Base-by-base conservation (phyloP, 1,140 invertebrate genomes). In the Lamellibrachia luymesi region DNA sequence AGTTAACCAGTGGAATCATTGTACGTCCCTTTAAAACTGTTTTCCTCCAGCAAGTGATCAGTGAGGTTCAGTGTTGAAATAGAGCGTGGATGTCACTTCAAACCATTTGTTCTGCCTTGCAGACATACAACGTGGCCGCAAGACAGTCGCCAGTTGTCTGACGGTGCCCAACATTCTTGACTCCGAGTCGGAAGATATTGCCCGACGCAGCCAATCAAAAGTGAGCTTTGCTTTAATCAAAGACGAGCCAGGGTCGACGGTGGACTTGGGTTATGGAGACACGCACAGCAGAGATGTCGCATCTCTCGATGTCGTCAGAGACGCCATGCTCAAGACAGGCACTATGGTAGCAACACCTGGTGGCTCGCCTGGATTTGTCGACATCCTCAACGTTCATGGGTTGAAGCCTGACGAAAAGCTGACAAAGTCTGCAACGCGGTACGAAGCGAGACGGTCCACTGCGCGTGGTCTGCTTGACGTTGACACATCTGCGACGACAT, bases 81-180 rank as follows among this genome's bases (percentile, higher is more conserved):
- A 22, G 13, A 80, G 2, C 64, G 25, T 22, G 25, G 7, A 91
- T 50, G 25, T 91, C 13, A 50, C 51, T 91, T 22, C n/a, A 50
- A 91, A 91, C 50, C 50, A 38, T 4, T 25, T 90, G 22, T 90
- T n/a, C 49, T 22, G 17, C 51, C 13, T 50, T 91, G 49, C 27
- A 91, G 49, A 91, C 17, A 95, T 92, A 92, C 95, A 95, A 64
- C 94, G 94, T 10, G 95, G 64, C 92, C 96, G 97, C 93, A 97
- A 98, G 95, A 98, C 98, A 96, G 97, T 98, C 52, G 98, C 98
- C 94, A 98, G 97, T 92, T 98, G 98, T 96, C 97, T 98, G n/a
- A 98, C 98, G 89, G 97, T 98, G 50, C 97, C 97, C 93, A 98
- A 98, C 95, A 98, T 97, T 95, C 94, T 93, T 90, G 98, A 98